Conservation (phyloP, 1,140 invertebrate species). For the Conus betulinus region DNA sequence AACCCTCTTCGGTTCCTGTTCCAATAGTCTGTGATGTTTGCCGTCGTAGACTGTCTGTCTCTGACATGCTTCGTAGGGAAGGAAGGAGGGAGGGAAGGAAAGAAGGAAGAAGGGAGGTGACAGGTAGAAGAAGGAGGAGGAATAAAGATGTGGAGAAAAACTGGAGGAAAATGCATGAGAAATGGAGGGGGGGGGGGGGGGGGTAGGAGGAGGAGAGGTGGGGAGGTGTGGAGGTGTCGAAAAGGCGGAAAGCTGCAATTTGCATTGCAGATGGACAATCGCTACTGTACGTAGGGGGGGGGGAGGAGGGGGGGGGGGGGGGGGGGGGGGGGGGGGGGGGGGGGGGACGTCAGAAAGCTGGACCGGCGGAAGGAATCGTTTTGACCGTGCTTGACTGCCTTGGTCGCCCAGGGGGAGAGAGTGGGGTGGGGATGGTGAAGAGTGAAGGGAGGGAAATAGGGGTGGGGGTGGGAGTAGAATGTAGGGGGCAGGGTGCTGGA, state of each 20-base stretch:
- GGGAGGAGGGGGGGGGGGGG: too few relatives aligned
- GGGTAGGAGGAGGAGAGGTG: too few relatives aligned
- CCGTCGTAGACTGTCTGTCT: neutral
- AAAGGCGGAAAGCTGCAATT: neutral
- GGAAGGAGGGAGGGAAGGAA: neutral
- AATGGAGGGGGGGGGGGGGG: neutral
- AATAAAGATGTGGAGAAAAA: neutral
- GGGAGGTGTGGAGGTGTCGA: neutral
- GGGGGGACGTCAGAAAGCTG: neutral
- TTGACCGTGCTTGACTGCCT: too few relatives aligned
- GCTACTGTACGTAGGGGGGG: too few relatives aligned
- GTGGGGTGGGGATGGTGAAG: too few relatives aligned
- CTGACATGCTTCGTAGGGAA: neutral
- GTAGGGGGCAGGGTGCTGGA: too few relatives aligned
- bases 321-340: too few relatives aligned
- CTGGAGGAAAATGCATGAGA: neutral
- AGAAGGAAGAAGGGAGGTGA: neutral
- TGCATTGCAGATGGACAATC: too few relatives aligned
- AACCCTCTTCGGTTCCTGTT: neutral
- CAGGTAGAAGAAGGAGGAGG: neutral
- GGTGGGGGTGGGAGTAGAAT: too few relatives aligned
- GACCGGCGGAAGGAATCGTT: neutral
- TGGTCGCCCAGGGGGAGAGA: too few relatives aligned
- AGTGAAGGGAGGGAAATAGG: too few relatives aligned
- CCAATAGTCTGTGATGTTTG: neutral